phyloP scores from a whole-genome alignment of 1,140 invertebrate species.

The Conus ventricosus region DNA sequence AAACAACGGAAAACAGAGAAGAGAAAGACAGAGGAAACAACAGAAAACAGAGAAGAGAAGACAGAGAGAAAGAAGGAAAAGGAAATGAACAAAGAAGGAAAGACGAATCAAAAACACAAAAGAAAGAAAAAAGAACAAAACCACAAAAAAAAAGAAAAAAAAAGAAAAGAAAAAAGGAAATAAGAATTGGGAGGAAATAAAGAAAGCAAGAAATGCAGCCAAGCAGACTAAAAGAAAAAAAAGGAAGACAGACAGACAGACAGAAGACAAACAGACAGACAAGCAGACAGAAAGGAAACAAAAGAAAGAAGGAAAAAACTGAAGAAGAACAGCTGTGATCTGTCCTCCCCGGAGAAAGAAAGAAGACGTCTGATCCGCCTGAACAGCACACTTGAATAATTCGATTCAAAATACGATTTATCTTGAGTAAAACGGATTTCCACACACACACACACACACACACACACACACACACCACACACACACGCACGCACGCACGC shows the following conservation, averaged over 20 bases:
- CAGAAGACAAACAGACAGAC: neutral
- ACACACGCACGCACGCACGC: neutral
- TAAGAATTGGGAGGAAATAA: neutral
- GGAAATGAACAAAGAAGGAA: neutral
- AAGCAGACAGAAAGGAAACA: neutral
- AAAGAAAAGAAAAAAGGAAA: neutral
- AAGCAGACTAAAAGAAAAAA: neutral
- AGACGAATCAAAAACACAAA: neutral
- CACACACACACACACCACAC: conserved; percentile 11
- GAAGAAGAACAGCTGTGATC: too few relatives aligned
- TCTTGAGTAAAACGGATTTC: neutral
- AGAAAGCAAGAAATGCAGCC: neutral
- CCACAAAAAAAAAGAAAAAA: too few relatives aligned
- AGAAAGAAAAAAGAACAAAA: too few relatives aligned
- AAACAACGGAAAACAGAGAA: neutral
- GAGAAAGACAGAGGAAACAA: neutral
- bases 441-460: neutral
- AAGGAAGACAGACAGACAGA: neutral
- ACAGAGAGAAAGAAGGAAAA: neutral
- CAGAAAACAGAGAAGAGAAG: neutral
- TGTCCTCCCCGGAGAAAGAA: too few relatives aligned
- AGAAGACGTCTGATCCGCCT: too few relatives aligned
- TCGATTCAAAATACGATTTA: neutral
- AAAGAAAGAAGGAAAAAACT: too few relatives aligned
- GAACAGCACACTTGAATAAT: neutral